Conservation (phyloP, 2,888 invertebrate genomes). For the Drosophila peninsularis region DNA sequence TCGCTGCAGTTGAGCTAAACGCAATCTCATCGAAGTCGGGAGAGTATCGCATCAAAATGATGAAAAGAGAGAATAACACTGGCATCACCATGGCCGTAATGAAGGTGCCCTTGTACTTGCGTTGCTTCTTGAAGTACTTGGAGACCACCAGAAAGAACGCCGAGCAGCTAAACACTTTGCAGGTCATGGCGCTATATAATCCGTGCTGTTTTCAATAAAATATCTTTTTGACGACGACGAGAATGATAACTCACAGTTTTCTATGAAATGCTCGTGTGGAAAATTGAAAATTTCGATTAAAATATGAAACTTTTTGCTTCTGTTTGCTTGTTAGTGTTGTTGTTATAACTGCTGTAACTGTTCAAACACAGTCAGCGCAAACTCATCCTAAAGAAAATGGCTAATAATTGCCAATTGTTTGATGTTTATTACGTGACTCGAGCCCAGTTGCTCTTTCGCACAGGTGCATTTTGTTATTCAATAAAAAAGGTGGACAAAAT, state of each 20-base stretch:
- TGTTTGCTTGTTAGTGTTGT: neutral
- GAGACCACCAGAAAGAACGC: slow-evolving; percentile 27
- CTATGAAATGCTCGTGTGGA: slow-evolving; percentile 9
- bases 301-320: neutral
- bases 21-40: neutral
- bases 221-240: neutral
- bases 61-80: slow-evolving; percentile 23
- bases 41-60: slow-evolving; percentile 11
- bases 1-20: neutral
- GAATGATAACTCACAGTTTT: slow-evolving; percentile 23
- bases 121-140: slow-evolving; percentile 29
- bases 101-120: slow-evolving; percentile 12
- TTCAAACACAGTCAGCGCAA: neutral
- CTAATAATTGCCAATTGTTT: neutral
- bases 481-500: neutral
- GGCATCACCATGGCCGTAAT: slow-evolving; percentile 28
- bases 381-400: neutral
- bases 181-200: slow-evolving; percentile 3
- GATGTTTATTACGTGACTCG: neutral
- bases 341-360: neutral
- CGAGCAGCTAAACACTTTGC: neutral
- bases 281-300: slow-evolving; percentile 11
- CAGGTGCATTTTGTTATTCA: slow-evolving; percentile 8
- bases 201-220: neutral
- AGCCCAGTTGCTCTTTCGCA: neutral